Evolutionary conservation across 1,140 invertebrate genomes (phyloP).

Genomic region (Aphis craccivora): DNA sequence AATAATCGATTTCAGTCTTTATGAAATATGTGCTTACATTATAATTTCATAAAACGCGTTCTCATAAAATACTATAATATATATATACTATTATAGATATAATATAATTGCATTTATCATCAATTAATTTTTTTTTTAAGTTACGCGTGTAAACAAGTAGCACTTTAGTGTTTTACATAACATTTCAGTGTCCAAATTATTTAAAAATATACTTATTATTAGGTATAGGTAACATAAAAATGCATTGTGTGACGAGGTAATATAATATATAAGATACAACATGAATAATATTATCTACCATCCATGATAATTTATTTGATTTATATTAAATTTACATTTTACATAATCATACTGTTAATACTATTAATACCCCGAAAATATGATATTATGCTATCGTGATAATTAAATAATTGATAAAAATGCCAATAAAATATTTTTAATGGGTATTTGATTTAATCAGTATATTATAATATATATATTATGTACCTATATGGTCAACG

Average conservation of each 20-base stretch:
- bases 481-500: background rate
- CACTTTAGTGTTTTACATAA: background rate
- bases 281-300: no score
- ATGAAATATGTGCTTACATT: slow-evolving; percentile 8
- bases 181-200: background rate
- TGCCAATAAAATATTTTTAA: background rate
- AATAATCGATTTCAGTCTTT: background rate
- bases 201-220: background rate
- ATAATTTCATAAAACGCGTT: background rate
- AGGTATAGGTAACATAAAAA: background rate
- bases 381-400: background rate
- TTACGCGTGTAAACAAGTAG: background rate
- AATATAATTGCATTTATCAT: background rate
- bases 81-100: background rate
- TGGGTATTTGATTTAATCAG: background rate
- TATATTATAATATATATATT: background rate
- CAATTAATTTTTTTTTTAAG: background rate
- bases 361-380: background rate
- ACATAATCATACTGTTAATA: background rate
- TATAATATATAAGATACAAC: no score
- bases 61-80: background rate
- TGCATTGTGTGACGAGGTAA: background rate
- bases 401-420: slow-evolving; percentile 9
- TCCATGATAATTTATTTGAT: background rate
- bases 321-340: background rate